Evolutionary conservation across 2,888 invertebrate genomes (phyloP), one percentile per base, ranked within the genome.

Genomic region (Eucera pruinosa): DNA sequence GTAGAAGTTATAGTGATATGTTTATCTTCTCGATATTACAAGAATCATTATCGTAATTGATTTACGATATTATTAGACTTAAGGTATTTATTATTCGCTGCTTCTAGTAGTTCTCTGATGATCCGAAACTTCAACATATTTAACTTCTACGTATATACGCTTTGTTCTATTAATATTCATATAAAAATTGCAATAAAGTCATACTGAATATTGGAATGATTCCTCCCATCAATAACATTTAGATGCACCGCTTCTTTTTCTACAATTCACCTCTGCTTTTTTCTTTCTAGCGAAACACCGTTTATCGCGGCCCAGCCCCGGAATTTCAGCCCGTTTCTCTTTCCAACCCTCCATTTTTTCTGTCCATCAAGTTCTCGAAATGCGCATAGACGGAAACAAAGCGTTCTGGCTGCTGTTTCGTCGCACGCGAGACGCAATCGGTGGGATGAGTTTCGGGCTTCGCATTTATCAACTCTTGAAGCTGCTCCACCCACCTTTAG

Each of bases 381-480:
- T 36, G 72, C 57, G 57, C 36, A 43, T 73, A 47, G 78, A 78
- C 83, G 73, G 81, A 74, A 83, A 83, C 83, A 79, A 81, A 83
- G 81, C 84, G 68, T 78, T 64, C 67, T 64, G 36, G 67, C 61
- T 50, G 68, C 71, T 57, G 75, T 84, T 82, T 78, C 80, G 80
- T 77, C 80, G 82, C 75, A 58, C 78, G 72, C 80, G 80, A 76
- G 74, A 79, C 82, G 81, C 86, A 85, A 87, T 87, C 82, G 83
- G 78, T 67, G 66, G 85, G 83, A 86, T 86, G 87, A 86, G 80
- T 82, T 82, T 82, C 78, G 68, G 76, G 72, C 81, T 61, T 62
- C 75, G 78, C 87, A 87, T 87, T 87, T 87, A 86, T 87, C 87
- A 86, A 84, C 76, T 69, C 69, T 54, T 47, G 79, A 41, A 64